Evolutionary conservation across 2,113 vertebrate species (phyloP).

Genomic region (human (Homo sapiens)): DNA sequence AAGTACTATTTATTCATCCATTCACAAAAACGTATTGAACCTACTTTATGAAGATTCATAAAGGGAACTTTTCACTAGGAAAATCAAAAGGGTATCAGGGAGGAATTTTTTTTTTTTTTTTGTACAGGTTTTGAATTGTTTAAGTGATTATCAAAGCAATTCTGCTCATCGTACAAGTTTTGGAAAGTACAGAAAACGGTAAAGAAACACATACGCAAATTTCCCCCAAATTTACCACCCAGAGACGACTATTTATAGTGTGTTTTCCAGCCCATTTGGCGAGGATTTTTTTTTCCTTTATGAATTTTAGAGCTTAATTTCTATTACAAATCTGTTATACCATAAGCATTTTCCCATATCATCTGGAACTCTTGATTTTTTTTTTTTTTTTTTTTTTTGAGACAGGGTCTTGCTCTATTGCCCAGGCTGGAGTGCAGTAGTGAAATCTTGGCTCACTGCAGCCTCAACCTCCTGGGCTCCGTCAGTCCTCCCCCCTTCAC

Average conservation of each 20-base stretch:
- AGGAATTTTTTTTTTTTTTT: neutral
- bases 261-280: neutral
- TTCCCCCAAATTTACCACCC: neutral
- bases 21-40: neutral
- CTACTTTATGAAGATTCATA: neutral
- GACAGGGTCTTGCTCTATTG: neutral
- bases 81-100: neutral
- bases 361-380: neutral
- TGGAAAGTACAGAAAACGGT: slow-evolving; percentile 7
- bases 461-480: neutral
- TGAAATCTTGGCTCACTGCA: neutral
- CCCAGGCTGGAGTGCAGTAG: neutral
- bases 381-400: neutral
- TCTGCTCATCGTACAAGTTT: neutral
- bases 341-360: neutral
- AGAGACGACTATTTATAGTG: neutral
- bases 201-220: neutral
- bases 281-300: neutral
- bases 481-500: neutral
- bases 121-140: neutral
- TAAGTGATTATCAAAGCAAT: neutral
- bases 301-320: neutral
- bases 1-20: neutral
- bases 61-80: neutral
- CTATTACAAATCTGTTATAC: neutral